phyloP scores from a whole-genome alignment of 2,113 vertebrate species.

The Girardinichthys multiradiatus region DNA sequence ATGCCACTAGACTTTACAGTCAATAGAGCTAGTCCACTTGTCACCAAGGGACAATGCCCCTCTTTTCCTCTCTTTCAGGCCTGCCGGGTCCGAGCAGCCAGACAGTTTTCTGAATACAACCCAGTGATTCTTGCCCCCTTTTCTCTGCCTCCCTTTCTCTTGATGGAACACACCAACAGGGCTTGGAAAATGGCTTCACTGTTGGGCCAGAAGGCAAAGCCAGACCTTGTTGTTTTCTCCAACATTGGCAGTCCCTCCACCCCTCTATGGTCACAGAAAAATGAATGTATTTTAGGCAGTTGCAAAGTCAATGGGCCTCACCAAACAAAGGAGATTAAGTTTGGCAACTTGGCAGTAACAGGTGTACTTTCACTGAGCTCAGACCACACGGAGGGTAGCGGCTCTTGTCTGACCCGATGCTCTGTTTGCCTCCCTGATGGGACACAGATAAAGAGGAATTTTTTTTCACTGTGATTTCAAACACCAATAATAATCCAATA shows the following conservation, averaged over 20 bases:
- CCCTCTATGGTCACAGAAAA: slow-evolving; percentile 49
- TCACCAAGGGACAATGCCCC: slow-evolving; percentile 79
- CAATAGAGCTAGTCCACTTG: slow-evolving; percentile 86
- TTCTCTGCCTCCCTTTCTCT: slow-evolving; percentile 73
- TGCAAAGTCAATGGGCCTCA: slow-evolving; percentile 72
- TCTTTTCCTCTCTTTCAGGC: slow-evolving; percentile 77
- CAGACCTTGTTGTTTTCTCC: slow-evolving; percentile 67
- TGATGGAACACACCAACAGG: slow-evolving; percentile 76
- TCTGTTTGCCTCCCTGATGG: slow-evolving; percentile 34
- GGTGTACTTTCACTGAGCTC: slow-evolving; percentile 69
- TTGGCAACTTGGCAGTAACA: slow-evolving; percentile 74
- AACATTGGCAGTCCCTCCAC: slow-evolving; percentile 45
- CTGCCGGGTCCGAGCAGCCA: slow-evolving; percentile 76
- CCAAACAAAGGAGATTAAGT: slow-evolving; percentile 77
- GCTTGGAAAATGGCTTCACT: slow-evolving; percentile 78
- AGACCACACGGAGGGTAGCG: slow-evolving; percentile 64
- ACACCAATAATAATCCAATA: slow-evolving; percentile 1
- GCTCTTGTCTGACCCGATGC: slow-evolving; percentile 26
- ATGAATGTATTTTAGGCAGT: slow-evolving; percentile 70
- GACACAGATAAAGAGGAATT: slow-evolving; percentile 27
- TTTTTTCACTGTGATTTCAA: slow-evolving; percentile 21
- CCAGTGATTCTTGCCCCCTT: slow-evolving; percentile 78
- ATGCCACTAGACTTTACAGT: slow-evolving; percentile 82
- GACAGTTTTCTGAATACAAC: slow-evolving; percentile 75
- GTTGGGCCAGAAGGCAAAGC: slow-evolving; percentile 69